Percentiles rank a stretch among this genome's conserved stretches.
Conservation (phyloP, 2,888 invertebrate species). For the Bimastos eiseni region DNA sequence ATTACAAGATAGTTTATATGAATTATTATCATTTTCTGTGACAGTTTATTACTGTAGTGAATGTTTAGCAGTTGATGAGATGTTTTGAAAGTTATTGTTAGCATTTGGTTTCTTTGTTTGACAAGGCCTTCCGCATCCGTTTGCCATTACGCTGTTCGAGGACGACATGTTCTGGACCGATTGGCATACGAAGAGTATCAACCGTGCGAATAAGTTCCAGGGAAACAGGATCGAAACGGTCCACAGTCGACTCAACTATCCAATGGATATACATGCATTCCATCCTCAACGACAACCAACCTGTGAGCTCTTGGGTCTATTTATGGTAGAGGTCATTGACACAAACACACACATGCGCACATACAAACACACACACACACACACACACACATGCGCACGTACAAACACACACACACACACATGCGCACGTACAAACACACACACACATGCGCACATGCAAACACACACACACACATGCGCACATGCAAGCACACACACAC, state of each 20-base stretch:
- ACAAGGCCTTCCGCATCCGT: conserved; percentile 52
- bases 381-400: too few species aligned
- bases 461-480: too few species aligned
- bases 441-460: too few species aligned
- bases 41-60: neutral
- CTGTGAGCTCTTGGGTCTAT: conserved; percentile 8
- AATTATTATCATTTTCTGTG: neutral
- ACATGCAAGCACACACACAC: too few species aligned
- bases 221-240: conserved; percentile 68
- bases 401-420: too few species aligned
- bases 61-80: neutral
- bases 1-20: neutral
- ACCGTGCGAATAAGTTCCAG: conserved; percentile 79
- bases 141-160: conserved; percentile 55
- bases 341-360: neutral
- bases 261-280: conserved; percentile 86
- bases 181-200: conserved; percentile 86
- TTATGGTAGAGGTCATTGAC: neutral
- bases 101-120: neutral
- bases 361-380: neutral
- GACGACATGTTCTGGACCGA: conserved; percentile 85
- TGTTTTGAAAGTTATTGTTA: neutral
- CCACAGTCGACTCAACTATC: conserved; percentile 71
- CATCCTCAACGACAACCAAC: conserved; percentile 72
- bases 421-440: too few species aligned